Conservation (phyloP, 2,888 invertebrate genomes). For the Drosophila macrothrix region DNA sequence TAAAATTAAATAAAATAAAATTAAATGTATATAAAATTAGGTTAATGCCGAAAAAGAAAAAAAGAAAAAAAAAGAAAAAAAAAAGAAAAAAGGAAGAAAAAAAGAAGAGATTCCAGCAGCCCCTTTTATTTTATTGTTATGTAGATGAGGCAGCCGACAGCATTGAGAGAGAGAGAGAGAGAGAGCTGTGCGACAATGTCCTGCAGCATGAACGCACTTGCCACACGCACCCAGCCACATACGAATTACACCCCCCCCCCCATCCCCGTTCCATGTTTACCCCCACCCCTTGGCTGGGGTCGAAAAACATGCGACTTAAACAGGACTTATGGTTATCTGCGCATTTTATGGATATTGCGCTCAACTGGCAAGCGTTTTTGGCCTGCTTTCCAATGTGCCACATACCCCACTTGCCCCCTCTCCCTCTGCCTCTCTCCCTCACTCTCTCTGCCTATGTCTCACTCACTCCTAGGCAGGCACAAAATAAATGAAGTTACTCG, state of each 20-base stretch:
- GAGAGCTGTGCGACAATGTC: conserved; percentile 48
- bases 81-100: conserved; percentile 7
- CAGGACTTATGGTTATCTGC: conserved; percentile 82
- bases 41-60: conserved; percentile 62
- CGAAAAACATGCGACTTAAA: conserved; percentile 73
- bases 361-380: conserved; percentile 54
- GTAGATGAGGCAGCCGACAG: conserved; percentile 66
- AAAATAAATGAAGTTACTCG: conserved; percentile 78
- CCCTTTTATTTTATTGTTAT: conserved; percentile 78
- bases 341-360: conserved; percentile 81
- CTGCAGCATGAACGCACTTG: conserved; percentile 47
- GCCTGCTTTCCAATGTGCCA: conserved; percentile 63
- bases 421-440: neutral
- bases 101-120: conserved; percentile 26
- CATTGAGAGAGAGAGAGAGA: conserved; percentile 9
- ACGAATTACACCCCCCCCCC: conserved; percentile 25
- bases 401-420: neutral
- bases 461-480: neutral
- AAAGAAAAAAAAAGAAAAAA: conserved; percentile 5
- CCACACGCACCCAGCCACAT: conserved; percentile 53
- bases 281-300: conserved; percentile 3
- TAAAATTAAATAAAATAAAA: conserved; percentile 81
- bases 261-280: neutral
- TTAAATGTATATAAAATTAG: conserved; percentile 81
- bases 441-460: neutral